Evolutionary conservation across 37 sponge, comb jelly and placozoan genomes (phyloP).

Genomic region (Bolinopsis microptera): DNA sequence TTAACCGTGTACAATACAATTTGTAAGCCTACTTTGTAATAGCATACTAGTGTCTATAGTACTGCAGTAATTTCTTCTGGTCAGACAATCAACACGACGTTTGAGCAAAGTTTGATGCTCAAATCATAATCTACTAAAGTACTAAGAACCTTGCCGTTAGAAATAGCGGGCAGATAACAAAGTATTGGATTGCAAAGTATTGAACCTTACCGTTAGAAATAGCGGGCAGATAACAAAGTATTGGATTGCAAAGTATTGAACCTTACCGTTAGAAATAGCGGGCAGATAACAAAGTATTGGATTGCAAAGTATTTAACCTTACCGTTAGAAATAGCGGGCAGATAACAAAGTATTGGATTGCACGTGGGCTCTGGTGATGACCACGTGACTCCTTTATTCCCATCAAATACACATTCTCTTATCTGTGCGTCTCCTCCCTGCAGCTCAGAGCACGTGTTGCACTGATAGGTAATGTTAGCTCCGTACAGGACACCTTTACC

Average conservation of each 20-base stretch:
- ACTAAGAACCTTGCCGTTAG: no score
- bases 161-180: not conserved
- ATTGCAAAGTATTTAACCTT: not conserved
- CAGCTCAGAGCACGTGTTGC: slow-evolving; percentile 3
- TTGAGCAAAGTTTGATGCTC: no score
- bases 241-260: not conserved
- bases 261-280: not conserved
- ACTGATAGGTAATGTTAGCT: not conserved
- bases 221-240: not conserved
- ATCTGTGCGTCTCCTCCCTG: not conserved
- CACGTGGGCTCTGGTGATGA: not conserved
- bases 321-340: slow-evolving; percentile 11
- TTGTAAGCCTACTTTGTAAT: no score
- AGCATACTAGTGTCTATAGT: no score
- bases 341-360: not conserved
- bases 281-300: not conserved
- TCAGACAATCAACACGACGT: no score
- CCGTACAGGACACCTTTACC: not conserved
- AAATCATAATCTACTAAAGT: no score
- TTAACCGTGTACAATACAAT: no score
- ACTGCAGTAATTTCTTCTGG: no score
- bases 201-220: not conserved
- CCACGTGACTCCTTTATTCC: not conserved
- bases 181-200: not conserved
- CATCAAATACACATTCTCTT: not conserved